A percentile compares a stretch with the other conserved stretches of the same genome.
phyloP scores from a whole-genome alignment of 2,888 invertebrate genomes.

The Chymomyza fuscimana region DNA sequence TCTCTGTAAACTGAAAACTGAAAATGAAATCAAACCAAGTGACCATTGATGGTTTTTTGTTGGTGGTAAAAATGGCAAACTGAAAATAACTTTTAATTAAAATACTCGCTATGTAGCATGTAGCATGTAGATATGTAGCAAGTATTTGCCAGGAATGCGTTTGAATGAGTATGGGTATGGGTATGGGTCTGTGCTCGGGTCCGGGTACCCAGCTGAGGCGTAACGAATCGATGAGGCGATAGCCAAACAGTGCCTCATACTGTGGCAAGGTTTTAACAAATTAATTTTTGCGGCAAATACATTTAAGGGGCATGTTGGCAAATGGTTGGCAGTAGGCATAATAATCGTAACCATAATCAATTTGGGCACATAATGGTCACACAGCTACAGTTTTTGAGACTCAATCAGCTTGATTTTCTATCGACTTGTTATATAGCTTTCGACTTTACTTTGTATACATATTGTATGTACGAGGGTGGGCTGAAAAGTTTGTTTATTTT shows the following conservation, averaged over 20 bases:
- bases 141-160: not conserved
- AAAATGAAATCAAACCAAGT: constrained; percentile 21
- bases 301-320: not conserved
- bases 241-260: not conserved
- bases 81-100: constrained; percentile 32
- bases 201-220: not conserved
- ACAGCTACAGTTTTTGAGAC: not conserved
- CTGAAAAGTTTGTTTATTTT: too few species aligned
- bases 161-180: not conserved
- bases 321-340: not conserved
- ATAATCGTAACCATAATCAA: not conserved
- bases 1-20: not conserved
- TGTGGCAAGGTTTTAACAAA: not conserved
- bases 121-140: not conserved
- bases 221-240: not conserved
- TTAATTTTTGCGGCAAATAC: not conserved
- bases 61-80: constrained; percentile 23
- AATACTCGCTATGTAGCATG: constrained; percentile 16
- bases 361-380: not conserved
- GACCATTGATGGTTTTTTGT: constrained; percentile 26
- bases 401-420: not conserved
- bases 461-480: too few species aligned
- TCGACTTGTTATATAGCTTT: not conserved
- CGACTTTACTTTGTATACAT: not conserved
- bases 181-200: not conserved